A percentile compares a stretch with the other conserved stretches of the same genome.
These are phyloP conservation scores for Hydropsyche tenuis DNA, from an alignment of 1,140 invertebrate species.

Conservation along the genomic window DNA sequence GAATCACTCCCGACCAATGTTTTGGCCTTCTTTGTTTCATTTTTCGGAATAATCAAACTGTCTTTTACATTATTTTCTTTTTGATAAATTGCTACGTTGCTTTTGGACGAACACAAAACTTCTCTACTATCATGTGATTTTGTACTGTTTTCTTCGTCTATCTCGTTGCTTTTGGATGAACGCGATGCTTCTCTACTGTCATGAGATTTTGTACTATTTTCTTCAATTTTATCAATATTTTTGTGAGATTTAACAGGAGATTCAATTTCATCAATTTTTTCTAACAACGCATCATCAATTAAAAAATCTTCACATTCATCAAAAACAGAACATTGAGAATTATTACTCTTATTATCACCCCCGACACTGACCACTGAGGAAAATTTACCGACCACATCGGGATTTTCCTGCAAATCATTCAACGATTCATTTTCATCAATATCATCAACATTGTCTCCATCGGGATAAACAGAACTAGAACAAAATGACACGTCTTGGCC, in stretches of 20 bases:
- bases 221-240: not conserved
- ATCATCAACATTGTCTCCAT: not conserved
- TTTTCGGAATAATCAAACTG: too few species aligned
- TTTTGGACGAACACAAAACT: too few species aligned
- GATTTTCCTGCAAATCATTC: not conserved
- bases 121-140: too few species aligned
- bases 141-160: too few species aligned
- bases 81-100: too few species aligned
- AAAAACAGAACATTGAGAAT: not conserved
- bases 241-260: not conserved
- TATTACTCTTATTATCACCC: not conserved
- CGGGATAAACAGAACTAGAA: conserved; percentile 10
- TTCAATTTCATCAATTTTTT: conserved; percentile 13
- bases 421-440: too few species aligned
- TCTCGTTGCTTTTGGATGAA: too few species aligned
- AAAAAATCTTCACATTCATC: not conserved
- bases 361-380: not conserved
- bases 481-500: conserved; percentile 19
- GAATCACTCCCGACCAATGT: not conserved
- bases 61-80: not conserved
- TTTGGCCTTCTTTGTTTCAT: too few species aligned
- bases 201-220: too few species aligned
- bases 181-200: too few species aligned
- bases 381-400: not conserved
- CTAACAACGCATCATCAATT: not conserved